These are phyloP conservation scores for Prionailurus bengalensis DNA, from an alignment of 2,113 vertebrate species.

Conservation along the genomic window DNA sequence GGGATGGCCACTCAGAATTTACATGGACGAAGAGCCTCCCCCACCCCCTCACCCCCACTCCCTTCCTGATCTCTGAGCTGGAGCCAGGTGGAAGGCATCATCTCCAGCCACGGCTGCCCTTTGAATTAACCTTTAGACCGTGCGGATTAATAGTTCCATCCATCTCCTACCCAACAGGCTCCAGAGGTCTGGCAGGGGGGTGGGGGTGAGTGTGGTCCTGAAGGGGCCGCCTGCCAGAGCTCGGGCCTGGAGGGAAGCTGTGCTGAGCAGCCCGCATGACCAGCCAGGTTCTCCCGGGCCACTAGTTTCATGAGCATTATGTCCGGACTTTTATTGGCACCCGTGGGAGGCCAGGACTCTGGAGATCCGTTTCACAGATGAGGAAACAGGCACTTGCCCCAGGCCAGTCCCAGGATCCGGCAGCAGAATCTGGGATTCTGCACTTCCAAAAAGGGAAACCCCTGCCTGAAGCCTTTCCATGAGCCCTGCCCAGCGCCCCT, in stretches of 20 bases:
- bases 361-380: not conserved
- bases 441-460: not conserved
- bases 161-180: slow-evolving; percentile 56
- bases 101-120: slow-evolving; percentile 55
- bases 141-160: not conserved
- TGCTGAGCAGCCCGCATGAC: rapidly evolving
- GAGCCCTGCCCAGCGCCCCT: rapidly evolving
- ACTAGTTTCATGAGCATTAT: rapidly evolving
- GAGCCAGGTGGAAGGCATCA: not conserved
- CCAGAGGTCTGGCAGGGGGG: not conserved
- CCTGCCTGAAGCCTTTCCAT: not conserved
- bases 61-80: not conserved
- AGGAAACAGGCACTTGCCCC: not conserved
- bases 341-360: not conserved
- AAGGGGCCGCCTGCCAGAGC: not conserved
- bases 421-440: not conserved
- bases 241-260: no score
- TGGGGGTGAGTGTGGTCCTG: not conserved
- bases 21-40: rapidly evolving
- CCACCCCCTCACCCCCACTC: not conserved
- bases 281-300: not conserved
- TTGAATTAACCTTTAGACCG: slow-evolving; percentile 77
- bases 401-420: not conserved
- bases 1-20: rapidly evolving
- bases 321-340: not conserved